phyloP scores from a whole-genome alignment of 2,113 vertebrate species.

The Oncorhynchus nerka region DNA sequence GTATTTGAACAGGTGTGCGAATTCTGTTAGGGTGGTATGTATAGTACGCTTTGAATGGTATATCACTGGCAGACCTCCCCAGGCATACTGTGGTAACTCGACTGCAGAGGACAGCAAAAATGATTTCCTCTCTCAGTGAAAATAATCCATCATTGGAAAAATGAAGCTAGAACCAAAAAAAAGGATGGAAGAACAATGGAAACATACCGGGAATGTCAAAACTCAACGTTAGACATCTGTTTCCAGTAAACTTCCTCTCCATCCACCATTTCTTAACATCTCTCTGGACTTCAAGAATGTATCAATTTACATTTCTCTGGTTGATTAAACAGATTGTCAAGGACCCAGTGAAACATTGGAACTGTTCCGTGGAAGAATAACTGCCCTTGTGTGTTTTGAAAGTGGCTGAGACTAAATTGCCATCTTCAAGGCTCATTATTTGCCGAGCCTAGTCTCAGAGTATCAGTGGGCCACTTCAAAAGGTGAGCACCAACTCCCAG shows the following conservation, averaged over 20 bases:
- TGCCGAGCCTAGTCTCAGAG: background rate
- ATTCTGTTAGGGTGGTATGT: background rate
- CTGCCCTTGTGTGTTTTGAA: background rate
- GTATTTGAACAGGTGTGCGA: conserved; percentile 7
- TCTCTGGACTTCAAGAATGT: background rate
- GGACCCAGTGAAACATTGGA: background rate
- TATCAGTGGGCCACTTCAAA: background rate
- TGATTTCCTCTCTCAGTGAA: background rate
- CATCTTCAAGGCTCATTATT: background rate
- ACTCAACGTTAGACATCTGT: background rate
- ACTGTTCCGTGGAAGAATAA: background rate
- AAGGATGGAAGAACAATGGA: background rate
- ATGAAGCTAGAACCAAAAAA: background rate
- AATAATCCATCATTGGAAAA: conserved; percentile 8
- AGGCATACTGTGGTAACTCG: background rate
- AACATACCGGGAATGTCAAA: background rate
- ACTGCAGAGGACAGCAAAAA: background rate
- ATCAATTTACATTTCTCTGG: background rate
- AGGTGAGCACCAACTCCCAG: background rate
- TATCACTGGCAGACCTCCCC: background rate
- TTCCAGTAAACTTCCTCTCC: background rate
- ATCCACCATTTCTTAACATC: background rate
- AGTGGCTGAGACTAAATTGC: background rate
- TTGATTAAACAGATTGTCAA: background rate
- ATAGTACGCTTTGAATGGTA: background rate